A percentile compares a stretch with the other conserved stretches of the same genome.
Evolutionary conservation across 2,797 vertebrate species (phyloP).

Genomic region (Eptatretus atami): DNA sequence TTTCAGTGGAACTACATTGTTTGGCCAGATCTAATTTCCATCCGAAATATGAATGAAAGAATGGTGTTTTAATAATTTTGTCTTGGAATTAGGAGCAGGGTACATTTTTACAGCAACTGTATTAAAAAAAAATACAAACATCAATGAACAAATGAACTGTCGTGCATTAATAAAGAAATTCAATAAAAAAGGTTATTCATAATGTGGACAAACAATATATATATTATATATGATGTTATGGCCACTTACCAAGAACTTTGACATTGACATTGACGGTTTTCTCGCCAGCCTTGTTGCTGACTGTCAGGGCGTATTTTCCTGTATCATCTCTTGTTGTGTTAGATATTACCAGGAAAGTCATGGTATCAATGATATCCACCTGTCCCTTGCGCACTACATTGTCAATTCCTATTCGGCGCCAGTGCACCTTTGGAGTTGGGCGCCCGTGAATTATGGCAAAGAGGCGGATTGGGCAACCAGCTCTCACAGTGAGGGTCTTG

Average conservation of each 20-base stretch:
- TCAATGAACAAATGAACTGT: too few species aligned
- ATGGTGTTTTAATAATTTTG: too few species aligned
- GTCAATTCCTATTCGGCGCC: slow-evolving; percentile 78
- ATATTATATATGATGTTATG: slow-evolving; percentile 7
- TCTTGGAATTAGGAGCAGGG: too few species aligned
- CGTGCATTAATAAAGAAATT: too few species aligned
- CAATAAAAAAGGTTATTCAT: too few species aligned
- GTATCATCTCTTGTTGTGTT: slow-evolving; percentile 68
- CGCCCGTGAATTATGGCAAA: slow-evolving; percentile 68
- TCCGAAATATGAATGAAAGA: too few species aligned
- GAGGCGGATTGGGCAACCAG: slow-evolving; percentile 76
- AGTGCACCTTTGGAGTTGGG: slow-evolving; percentile 50
- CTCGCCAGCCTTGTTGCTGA: slow-evolving; percentile 56
- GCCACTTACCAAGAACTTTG: slow-evolving; percentile 52
- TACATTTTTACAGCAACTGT: too few species aligned
- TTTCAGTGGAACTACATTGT: too few species aligned
- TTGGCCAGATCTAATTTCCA: too few species aligned
- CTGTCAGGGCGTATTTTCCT: slow-evolving; percentile 67
- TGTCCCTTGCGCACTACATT: slow-evolving; percentile 76
- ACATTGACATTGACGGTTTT: slow-evolving; percentile 84
- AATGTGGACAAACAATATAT: too few species aligned
- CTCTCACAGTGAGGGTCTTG: slow-evolving; percentile 53
- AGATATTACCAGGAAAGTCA: slow-evolving; percentile 84
- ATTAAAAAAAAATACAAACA: too few species aligned
- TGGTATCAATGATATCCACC: slow-evolving; percentile 77